phyloP scores from a whole-genome alignment of 2,888 invertebrate genomes.

The Slavum lentiscoides region DNA sequence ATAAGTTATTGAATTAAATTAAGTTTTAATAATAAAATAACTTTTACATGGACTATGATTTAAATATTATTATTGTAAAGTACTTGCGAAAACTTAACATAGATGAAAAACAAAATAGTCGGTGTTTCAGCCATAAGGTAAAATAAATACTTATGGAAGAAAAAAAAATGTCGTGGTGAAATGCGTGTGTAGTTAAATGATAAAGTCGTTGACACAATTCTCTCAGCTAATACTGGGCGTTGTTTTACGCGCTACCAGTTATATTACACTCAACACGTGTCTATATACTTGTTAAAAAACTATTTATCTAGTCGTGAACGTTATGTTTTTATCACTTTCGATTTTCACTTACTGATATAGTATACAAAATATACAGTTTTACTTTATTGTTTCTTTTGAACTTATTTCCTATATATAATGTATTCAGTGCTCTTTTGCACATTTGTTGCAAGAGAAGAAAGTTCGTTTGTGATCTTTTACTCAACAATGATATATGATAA shows the following conservation, averaged over 20 bases:
- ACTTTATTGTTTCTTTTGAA: conserved; percentile 20
- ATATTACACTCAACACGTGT: neutral
- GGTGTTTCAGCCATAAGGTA: neutral
- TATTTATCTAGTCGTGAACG: conserved; percentile 11
- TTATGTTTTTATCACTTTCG: conserved; percentile 28
- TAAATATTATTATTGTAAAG: no score
- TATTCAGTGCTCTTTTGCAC: conserved; percentile 7
- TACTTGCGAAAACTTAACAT: no score
- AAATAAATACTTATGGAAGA: neutral
- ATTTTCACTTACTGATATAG: conserved; percentile 32
- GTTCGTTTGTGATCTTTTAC: conserved; percentile 24
- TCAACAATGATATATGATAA: conserved; percentile 46
- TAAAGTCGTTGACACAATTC: conserved; percentile 29
- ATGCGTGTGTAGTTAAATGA: conserved; percentile 17
- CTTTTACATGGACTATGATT: no score
- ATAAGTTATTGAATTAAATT: no score
- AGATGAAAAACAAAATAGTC: neutral
- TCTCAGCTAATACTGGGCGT: conserved; percentile 14
- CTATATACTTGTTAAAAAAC: conserved; percentile 5
- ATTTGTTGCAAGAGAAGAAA: conserved; percentile 38
- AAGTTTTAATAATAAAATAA: no score
- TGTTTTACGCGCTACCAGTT: neutral
- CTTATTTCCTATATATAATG: conserved; percentile 11
- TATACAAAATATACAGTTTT: conserved; percentile 23
- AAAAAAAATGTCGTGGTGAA: neutral